These are phyloP conservation scores for Apostichopus japonicus DNA, from an alignment of 35 echinoderm and acorn worm genomes.

Conservation along the genomic window DNA sequence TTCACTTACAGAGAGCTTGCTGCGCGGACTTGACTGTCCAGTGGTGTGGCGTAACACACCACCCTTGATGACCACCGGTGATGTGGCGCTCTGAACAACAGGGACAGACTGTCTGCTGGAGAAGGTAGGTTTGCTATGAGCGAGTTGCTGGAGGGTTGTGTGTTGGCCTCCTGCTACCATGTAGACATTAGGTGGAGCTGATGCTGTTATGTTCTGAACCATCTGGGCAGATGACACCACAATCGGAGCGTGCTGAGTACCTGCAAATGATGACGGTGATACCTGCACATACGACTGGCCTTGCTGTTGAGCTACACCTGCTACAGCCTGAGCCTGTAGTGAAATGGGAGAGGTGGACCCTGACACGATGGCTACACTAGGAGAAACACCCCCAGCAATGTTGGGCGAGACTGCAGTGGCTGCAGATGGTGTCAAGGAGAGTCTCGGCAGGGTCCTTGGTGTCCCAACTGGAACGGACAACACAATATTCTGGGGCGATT, in stretches of 20 bases:
- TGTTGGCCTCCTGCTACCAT: conserved; percentile 37
- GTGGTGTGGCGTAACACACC: conserved; percentile 7
- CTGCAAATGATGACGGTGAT: background rate
- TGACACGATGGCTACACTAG: conserved; percentile 19
- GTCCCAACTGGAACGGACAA: conserved; percentile 46
- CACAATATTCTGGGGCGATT: conserved; percentile 46
- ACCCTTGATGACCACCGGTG: conserved; percentile 7
- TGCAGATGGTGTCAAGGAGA: conserved; percentile 40
- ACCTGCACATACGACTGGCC: conserved; percentile 29
- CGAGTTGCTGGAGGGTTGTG: conserved; percentile 16
- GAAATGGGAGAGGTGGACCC: conserved; percentile 40
- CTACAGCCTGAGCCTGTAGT: conserved; percentile 25
- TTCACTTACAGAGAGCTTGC: conserved; percentile 14
- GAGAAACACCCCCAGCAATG: conserved; percentile 10
- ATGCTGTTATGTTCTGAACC: background rate
- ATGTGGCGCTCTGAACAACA: background rate
- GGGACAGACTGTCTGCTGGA: background rate
- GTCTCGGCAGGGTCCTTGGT: conserved; percentile 34
- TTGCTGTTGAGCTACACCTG: conserved; percentile 10
- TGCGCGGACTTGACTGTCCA: conserved; percentile 25
- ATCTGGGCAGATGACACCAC: conserved; percentile 39
- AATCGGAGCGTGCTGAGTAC: background rate
- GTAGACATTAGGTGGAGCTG: conserved; percentile 46
- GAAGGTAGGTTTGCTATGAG: conserved; percentile 4
- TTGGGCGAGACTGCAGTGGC: background rate